phyloP scores from a whole-genome alignment of 2,888 invertebrate genomes.

The Napeogenes inachia region DNA sequence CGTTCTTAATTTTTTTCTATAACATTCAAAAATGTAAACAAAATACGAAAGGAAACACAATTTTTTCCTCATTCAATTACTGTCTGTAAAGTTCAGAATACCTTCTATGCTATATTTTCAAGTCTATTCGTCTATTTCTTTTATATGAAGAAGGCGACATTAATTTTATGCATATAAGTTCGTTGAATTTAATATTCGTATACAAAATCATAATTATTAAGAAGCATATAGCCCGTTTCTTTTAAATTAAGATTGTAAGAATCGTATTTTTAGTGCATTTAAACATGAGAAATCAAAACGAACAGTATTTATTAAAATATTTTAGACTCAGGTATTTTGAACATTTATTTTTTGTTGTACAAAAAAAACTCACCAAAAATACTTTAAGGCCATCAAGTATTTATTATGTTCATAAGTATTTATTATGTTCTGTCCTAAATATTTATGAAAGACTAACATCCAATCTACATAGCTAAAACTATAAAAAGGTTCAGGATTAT shows the following conservation, averaged over 20 bases:
- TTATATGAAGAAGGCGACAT: background rate
- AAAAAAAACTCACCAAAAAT: no score
- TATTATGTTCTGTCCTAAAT: no score
- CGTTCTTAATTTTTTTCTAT: background rate
- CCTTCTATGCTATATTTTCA: background rate
- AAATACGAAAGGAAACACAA: background rate
- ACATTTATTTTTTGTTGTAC: no score
- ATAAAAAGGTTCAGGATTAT: no score
- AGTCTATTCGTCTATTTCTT: background rate
- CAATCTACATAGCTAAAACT: no score
- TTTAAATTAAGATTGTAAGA: background rate
- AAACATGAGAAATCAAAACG: background rate
- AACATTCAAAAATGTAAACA: background rate
- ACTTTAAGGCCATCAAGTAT: no score
- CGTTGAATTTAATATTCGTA: background rate
- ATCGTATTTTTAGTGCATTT: background rate
- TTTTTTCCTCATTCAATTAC: background rate
- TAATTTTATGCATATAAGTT: background rate
- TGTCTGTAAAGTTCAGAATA: background rate
- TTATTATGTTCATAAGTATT: no score
- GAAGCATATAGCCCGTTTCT: background rate
- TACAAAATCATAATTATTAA: background rate
- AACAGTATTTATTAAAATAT: no score
- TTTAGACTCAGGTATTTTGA: no score
- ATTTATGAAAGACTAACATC: no score